Evolutionary conservation across 2,113 vertebrate genomes (phyloP).

Genomic region (Limanda limanda): DNA sequence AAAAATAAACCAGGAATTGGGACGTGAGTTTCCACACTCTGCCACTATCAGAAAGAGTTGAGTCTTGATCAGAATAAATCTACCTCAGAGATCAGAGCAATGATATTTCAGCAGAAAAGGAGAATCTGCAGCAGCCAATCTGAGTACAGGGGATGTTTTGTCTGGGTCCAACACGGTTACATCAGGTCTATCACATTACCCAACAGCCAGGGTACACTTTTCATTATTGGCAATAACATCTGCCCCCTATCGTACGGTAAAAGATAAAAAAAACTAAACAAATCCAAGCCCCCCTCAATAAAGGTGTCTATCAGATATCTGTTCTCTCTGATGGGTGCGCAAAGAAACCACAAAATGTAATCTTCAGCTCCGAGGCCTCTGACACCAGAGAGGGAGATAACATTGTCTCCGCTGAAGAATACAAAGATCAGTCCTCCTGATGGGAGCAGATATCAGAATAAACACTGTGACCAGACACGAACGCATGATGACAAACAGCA

Average conservation of each 20-base stretch:
- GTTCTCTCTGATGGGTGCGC: conserved; percentile 22
- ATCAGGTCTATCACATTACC: conserved; percentile 50
- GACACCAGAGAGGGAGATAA: conserved; percentile 7
- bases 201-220: conserved; percentile 27
- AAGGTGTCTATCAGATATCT: conserved; percentile 51
- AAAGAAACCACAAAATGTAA: conserved; percentile 28
- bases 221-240: conserved; percentile 61
- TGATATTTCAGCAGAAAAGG: conserved; percentile 72
- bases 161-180: conserved; percentile 39
- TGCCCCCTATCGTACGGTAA: conserved; percentile 4
- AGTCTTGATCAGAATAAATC: conserved; percentile 65
- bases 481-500: background rate
- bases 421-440: background rate
- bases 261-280: conserved; percentile 30
- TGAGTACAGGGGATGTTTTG: conserved; percentile 10
- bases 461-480: conserved; percentile 8
- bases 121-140: conserved; percentile 36
- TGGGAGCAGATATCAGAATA: background rate
- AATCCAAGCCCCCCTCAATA: conserved; percentile 44
- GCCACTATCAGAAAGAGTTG: conserved; percentile 56
- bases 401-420: conserved; percentile 17
- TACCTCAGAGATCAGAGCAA: conserved; percentile 61
- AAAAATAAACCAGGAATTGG: conserved; percentile 44
- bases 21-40: conserved; percentile 40
- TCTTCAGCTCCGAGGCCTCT: background rate